Evolutionary conservation across 2,113 vertebrate genomes (phyloP).

Genomic region (Gnathonemus echidnorhynchus): DNA sequence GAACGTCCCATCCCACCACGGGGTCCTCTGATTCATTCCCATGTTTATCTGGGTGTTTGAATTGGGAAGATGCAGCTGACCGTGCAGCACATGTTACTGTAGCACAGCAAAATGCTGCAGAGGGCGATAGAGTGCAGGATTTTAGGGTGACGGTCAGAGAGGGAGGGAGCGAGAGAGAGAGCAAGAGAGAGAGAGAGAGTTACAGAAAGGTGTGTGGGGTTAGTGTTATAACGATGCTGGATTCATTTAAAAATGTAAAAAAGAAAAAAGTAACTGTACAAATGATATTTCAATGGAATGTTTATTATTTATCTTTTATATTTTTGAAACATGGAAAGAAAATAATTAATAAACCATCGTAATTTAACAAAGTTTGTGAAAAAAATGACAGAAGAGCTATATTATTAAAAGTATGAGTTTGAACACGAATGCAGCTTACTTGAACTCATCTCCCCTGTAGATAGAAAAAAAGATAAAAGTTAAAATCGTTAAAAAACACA

Average conservation of each 20-base stretch:
- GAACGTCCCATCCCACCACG: neutral
- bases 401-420: constrained; percentile 59
- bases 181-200: constrained; percentile 38
- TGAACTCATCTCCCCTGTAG: constrained; percentile 58
- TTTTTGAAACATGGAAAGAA: constrained; percentile 66
- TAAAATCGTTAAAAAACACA: constrained; percentile 32
- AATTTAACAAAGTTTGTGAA: constrained; percentile 60
- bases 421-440: constrained; percentile 68
- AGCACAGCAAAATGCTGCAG: neutral
- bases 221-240: constrained; percentile 54
- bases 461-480: constrained; percentile 47
- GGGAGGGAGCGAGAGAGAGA: constrained; percentile 5
- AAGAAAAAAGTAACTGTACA: constrained; percentile 53
- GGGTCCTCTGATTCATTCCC: neutral
- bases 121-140: neutral
- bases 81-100: neutral
- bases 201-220: constrained; percentile 43
- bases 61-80: neutral
- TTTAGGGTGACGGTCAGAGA: neutral
- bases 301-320: constrained; percentile 70
- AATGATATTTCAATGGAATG: constrained; percentile 71
- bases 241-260: constrained; percentile 53
- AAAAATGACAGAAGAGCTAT: constrained; percentile 53
- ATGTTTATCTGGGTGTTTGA: neutral
- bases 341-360: constrained; percentile 47